Evolutionary conservation across 2,888 invertebrate genomes (phyloP).

Genomic region (Drosophila recens): DNA sequence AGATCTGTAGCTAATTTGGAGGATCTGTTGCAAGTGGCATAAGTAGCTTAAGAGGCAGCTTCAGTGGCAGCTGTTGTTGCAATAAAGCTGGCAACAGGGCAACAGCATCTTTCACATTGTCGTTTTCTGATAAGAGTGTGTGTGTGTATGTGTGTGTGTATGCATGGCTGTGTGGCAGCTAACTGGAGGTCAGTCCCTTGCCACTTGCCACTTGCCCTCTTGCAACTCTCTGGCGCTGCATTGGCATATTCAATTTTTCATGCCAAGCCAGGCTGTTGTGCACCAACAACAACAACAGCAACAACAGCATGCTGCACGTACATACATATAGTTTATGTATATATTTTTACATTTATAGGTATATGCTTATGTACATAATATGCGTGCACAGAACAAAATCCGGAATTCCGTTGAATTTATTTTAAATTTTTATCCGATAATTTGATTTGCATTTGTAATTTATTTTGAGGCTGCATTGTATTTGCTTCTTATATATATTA

Average conservation of each 20-base stretch:
- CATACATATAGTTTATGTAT: slow-evolving; percentile 11
- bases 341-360: slow-evolving; percentile 27
- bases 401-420: no score
- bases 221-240: slow-evolving; percentile 17
- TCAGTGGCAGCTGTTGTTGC: slow-evolving; percentile 17
- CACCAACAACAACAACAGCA: slow-evolving; percentile 32
- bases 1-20: slow-evolving; percentile 13
- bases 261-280: slow-evolving; percentile 77
- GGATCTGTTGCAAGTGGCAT: slow-evolving; percentile 13
- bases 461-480: no score
- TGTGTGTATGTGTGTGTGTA: no score
- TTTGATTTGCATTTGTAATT: no score
- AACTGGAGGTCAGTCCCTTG: slow-evolving; percentile 8
- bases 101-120: slow-evolving; percentile 7
- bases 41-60: slow-evolving; percentile 23
- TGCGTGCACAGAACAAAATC: neutral
- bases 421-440: no score
- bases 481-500: no score
- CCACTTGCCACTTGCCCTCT: slow-evolving; percentile 7
- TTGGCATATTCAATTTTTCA: slow-evolving; percentile 77
- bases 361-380: slow-evolving; percentile 26
- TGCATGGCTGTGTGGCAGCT: slow-evolving; percentile 7
- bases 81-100: slow-evolving; percentile 19
- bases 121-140: slow-evolving; percentile 10
- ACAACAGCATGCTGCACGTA: slow-evolving; percentile 58